Base-by-base conservation (phyloP, 2,113 vertebrate species). In the Crotalus viridis region DNA sequence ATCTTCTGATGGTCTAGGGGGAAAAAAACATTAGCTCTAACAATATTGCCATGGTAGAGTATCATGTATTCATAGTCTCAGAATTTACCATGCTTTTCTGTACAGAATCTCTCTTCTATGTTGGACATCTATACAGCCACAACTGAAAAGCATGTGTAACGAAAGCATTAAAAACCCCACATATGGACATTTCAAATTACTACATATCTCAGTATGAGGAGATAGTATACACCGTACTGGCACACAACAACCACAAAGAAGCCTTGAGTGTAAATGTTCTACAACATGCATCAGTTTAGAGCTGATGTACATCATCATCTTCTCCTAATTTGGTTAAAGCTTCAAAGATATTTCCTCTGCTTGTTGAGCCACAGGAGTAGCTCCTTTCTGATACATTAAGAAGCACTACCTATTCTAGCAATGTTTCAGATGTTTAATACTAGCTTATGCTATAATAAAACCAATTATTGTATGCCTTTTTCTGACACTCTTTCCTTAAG, bases 1-100 rank as follows among this genome's bases (percentile, higher is more conserved):
- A 99, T 98, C 96, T 99, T 99, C 95, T 99, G 99, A 95, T 99
- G 99, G 95, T 99, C 99, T 99, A 97, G 28, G 10, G 56, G 96
- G 91, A 95, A 93, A 17, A 94, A 95, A 88, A 9, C 17, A 5
- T 55, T 52, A 85, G 15, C 28, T 85, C 74, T 39, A 81, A n/a
- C 19, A 81, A 55, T 10, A 55, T 10, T 26, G 10, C 5, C 9
- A 56, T 21, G 15, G 10, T 46, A 33, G n/a, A 88, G 1, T 28
- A 9, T 6, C 24, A 91, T 87, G 15, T 39, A 43, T 86, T n/a
- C n/a, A 39, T 1, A 55, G 2, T 39, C 13, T 74, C 39, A 33
- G 28, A 39, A 26, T 17, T 22, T 26, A 86, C 39, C 15, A 12
- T n/a, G 28, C 33, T 57, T 85, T 94, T 88, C 90, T 93, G 7